Evolutionary conservation across 2,888 invertebrate species (phyloP), one percentile per base, ranked within the genome.

Genomic region (Oligia fasciuncula): DNA sequence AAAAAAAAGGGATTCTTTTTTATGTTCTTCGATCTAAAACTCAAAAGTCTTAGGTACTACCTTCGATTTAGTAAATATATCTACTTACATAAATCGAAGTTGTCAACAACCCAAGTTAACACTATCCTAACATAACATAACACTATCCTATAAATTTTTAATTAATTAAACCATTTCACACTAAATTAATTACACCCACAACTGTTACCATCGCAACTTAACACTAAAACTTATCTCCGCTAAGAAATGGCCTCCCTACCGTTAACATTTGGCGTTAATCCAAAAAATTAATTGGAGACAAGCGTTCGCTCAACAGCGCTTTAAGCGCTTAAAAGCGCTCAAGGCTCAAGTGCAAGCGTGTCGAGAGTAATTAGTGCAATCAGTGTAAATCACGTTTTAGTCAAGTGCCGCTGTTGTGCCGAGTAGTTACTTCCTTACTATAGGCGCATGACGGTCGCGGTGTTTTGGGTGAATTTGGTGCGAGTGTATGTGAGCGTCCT

Each of bases 231-330:
- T 84, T 86, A 84, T 86, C 85, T 76, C 3, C 35, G 46, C 79
- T 81, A 87, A 83, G 88, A 83, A 87, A 89, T 81, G 72, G 82
- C 87, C 85, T 86, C 85, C 63, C 65, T 63, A 57, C 83, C 78
- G 87, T 88, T 89, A 90, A 88, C 92, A 88, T 92, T 95, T 95
- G 95, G 95, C 95, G 87, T 87, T 92, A 93, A 93, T 93, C 95
- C 95, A 95, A 95, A 96, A 95, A 95, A 95, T 91, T 95, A 95
- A 96, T 95, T 95, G 94, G 92, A 91, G 93, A 93, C 92, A 93
- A 93, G 91, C 90, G 79, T 85, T 89, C 83, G 78, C 75, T 88
- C 85, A 86, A 88, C 83, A 90, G 88, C 89, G 89, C 91, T 92
- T 89, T 88, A 86, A 88, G 87, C 85, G 86, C 88, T 91, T 79